These are phyloP conservation scores for Tupaia tana DNA, from an alignment of 2,113 vertebrate genomes.

Conservation along the genomic window DNA sequence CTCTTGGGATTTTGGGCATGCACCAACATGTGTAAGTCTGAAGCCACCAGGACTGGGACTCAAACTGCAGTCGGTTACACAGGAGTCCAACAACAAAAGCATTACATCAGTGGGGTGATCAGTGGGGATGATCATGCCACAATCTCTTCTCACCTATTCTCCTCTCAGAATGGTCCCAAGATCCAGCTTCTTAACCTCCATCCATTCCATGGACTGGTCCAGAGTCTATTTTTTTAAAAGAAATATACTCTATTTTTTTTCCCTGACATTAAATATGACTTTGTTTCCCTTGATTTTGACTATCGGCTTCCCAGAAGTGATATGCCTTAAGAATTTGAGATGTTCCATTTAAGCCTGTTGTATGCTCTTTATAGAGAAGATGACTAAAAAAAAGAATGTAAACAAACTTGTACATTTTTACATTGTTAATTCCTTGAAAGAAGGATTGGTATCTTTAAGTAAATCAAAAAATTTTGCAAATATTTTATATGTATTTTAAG, in stretches of 20 bases:
- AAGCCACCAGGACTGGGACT: too few species aligned
- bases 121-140: too few species aligned
- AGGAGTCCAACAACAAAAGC: too few species aligned
- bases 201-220: too few species aligned
- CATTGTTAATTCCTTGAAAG: neutral
- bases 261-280: neutral
- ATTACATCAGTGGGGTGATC: too few species aligned
- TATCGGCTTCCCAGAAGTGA: neutral
- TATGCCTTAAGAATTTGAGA: neutral
- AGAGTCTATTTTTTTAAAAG: neutral
- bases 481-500: neutral
- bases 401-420: neutral
- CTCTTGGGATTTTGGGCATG: too few species aligned
- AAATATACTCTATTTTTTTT: neutral
- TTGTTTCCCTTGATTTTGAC: neutral
- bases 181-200: too few species aligned
- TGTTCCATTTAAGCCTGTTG: neutral
- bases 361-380: conserved; percentile 15
- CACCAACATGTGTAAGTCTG: too few species aligned
- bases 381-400: neutral
- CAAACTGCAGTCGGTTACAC: too few species aligned
- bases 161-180: too few species aligned
- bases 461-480: neutral
- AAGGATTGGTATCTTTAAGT: neutral
- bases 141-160: too few species aligned